phyloP scores from a whole-genome alignment of 37 sponge, comb jelly and placozoan species.

The Oopsacas minuta region DNA sequence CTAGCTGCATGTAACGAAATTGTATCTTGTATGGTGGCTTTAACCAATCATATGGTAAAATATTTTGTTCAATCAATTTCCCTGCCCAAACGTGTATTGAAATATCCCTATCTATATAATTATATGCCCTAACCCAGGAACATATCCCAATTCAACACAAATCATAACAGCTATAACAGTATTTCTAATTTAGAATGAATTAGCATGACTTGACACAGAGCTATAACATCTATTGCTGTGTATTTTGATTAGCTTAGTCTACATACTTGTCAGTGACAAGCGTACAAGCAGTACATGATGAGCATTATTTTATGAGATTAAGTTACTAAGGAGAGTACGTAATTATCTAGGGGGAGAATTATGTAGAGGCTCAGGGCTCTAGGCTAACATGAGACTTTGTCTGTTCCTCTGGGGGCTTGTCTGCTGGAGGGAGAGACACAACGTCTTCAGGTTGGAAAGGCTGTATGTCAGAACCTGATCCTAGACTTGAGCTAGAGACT shows the following conservation, averaged over 20 bases:
- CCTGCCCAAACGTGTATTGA: too few relatives aligned
- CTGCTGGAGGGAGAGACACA: not conserved
- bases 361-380: not conserved
- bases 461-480: not conserved
- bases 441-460: not conserved
- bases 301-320: conserved; percentile 4
- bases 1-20: too few relatives aligned
- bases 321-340: conserved; percentile 1
- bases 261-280: not conserved
- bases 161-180: not conserved
- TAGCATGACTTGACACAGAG: conserved; percentile 14
- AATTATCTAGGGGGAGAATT: conserved; percentile 2
- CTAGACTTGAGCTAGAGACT: not conserved
- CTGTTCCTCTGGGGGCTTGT: not conserved
- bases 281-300: not conserved
- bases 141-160: too few relatives aligned
- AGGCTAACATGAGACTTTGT: not conserved
- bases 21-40: too few relatives aligned
- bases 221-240: conserved; percentile 12
- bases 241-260: not conserved
- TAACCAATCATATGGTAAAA: too few relatives aligned
- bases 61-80: too few relatives aligned
- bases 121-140: too few relatives aligned
- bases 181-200: not conserved
- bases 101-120: too few relatives aligned